Evolutionary conservation across 64 coral and sea anemone genomes (phyloP).

Genomic region (Porites lutea): DNA sequence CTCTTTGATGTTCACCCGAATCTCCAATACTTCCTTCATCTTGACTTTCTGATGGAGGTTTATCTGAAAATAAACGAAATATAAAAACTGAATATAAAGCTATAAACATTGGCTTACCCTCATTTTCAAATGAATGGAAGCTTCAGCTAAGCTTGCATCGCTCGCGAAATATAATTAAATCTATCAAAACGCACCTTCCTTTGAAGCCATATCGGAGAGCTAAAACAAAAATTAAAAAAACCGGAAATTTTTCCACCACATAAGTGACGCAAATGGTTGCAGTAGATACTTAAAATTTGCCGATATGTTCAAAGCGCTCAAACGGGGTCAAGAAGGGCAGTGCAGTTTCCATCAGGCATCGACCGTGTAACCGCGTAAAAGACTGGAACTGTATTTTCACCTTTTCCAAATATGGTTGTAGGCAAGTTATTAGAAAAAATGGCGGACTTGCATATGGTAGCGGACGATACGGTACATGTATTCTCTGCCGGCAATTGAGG

Average conservation of each 20-base stretch:
- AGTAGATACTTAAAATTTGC: too few species aligned
- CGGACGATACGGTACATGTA: too few species aligned
- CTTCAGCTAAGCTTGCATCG: too few species aligned
- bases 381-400: background rate
- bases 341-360: background rate
- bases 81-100: too few species aligned
- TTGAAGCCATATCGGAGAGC: slow-evolving; percentile 2
- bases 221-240: too few species aligned
- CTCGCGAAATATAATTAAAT: background rate
- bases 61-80: background rate
- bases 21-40: background rate
- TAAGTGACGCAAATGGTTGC: too few species aligned
- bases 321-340: too few species aligned
- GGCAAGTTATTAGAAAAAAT: slow-evolving; percentile 10
- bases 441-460: background rate
- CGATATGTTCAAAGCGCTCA: too few species aligned
- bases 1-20: background rate
- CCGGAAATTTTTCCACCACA: too few species aligned
- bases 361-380: background rate
- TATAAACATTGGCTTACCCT: too few species aligned
- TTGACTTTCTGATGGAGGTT: background rate
- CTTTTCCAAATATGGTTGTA: background rate
- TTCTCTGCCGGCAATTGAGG: too few species aligned
- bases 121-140: too few species aligned
- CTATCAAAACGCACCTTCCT: background rate